Base-by-base conservation (phyloP, 1,140 invertebrate genomes). In the Drosophila sturtevanti region DNA sequence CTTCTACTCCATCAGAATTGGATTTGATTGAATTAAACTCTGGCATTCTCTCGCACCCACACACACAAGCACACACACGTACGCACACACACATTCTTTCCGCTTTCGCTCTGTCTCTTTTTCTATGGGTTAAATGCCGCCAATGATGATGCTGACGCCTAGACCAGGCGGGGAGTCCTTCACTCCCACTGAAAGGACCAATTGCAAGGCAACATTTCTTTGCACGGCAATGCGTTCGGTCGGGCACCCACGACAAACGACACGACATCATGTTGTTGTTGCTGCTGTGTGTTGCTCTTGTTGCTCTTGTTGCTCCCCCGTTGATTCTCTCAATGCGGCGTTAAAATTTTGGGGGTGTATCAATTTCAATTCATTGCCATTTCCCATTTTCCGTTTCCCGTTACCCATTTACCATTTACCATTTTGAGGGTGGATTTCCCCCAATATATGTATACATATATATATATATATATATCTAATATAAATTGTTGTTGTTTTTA, bases 321-420 rank as follows among this genome's bases (percentile, higher is more conserved):
- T 31, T 68, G 82, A 51, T 71, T 65, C 68, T 69, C 81, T 68
- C 72, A 84, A 79, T 77, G 68, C 81, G 63, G 71, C 72, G 63
- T 63, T 87, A 38, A 87, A 86, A 82, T 89, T 84, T 86, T 79
- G 82, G 82, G 82, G 82, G 82, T 68, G 82, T 86, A 86, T 86
- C 82, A 86, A 89, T 86, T 86, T 87, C 82, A 74, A 86, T 86
- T 82, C 79, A 87, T 86, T 89, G 81, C 82, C 82, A 79, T 79
- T 38, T 38, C 35, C 41, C 41, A 44, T 81, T 75, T 61, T 51
- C 72, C 52, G 38, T 61, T 51, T 41, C 38, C 24, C 18, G 68
- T 54, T 67, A 16, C 65, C 72, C 72, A 73, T 61, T 51, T 41
- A 31, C 24, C 18, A 60, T 54, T 67, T 21, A 58, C 72, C 72